Evolutionary conservation across 37 sponge, comb jelly and placozoan genomes (phyloP).

Genomic region (Halichondria panicea): DNA sequence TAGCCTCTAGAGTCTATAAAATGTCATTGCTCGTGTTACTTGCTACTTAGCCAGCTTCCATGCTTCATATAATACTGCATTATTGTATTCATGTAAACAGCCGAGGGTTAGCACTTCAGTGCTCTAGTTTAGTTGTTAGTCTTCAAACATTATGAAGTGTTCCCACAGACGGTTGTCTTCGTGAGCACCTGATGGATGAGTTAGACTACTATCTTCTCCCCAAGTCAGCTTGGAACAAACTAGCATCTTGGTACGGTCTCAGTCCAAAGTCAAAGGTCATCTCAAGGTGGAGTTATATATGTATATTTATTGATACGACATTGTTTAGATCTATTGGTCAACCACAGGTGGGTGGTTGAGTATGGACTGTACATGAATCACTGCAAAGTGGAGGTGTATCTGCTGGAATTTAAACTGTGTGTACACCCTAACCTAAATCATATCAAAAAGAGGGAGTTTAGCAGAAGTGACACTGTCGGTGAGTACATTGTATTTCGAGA

Average conservation of each 20-base stretch:
- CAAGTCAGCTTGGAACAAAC: conserved; percentile 67
- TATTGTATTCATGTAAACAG: too few relatives aligned
- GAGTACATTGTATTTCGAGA: too few relatives aligned
- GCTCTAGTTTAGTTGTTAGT: too few relatives aligned
- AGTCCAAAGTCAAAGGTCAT: conserved; percentile 36
- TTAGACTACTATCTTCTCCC: conserved; percentile 77
- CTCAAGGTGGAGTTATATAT: conserved; percentile 8
- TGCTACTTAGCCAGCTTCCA: too few relatives aligned
- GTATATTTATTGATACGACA: neutral
- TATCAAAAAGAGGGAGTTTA: conserved; percentile 45
- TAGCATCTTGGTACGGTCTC: conserved; percentile 70
- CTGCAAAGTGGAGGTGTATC: conserved; percentile 90
- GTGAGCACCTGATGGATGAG: conserved; percentile 81
- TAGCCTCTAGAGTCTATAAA: too few relatives aligned
- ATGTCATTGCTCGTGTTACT: too few relatives aligned
- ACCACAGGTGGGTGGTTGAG: conserved; percentile 66
- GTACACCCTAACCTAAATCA: conserved; percentile 57
- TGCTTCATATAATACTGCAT: too few relatives aligned
- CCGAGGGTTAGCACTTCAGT: too few relatives aligned
- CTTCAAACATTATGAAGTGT: too few relatives aligned
- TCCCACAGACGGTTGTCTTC: too few relatives aligned
- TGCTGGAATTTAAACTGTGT: conserved; percentile 71
- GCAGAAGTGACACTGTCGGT: conserved; percentile 74
- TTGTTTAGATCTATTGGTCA: neutral
- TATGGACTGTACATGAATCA: conserved; percentile 82